phyloP scores from a whole-genome alignment of 1,140 invertebrate genomes.

The Acromyrmex echinatior region DNA sequence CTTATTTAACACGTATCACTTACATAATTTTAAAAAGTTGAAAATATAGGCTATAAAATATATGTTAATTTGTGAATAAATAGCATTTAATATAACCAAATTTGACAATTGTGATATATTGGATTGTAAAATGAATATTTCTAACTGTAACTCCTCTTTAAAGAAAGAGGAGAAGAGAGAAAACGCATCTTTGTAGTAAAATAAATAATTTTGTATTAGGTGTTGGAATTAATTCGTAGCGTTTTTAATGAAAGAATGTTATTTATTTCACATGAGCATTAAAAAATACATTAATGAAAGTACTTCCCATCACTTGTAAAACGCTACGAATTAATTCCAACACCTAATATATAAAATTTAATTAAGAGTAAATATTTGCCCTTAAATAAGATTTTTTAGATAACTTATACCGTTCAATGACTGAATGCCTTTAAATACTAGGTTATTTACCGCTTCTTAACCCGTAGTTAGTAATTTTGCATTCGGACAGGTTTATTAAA shows the following conservation, averaged over 20 bases:
- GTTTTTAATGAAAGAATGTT: too few relatives aligned
- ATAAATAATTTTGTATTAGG: background rate
- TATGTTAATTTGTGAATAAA: background rate
- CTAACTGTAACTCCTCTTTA: background rate
- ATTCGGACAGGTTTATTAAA: conserved; percentile 26
- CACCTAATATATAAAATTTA: too few relatives aligned
- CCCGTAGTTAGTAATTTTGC: background rate
- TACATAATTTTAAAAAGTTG: background rate
- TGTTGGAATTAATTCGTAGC: too few relatives aligned
- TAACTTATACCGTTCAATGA: background rate
- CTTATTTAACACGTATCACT: background rate
- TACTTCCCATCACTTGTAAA: too few relatives aligned
- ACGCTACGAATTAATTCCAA: too few relatives aligned
- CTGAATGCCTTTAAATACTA: conserved; percentile 4
- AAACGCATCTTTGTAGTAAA: background rate
- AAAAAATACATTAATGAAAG: too few relatives aligned
- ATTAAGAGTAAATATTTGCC: background rate
- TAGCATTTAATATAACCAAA: conserved; percentile 2
- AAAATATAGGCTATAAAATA: background rate
- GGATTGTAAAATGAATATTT: background rate
- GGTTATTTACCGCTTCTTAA: conserved; percentile 17
- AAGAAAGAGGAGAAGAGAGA: background rate
- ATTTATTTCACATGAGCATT: too few relatives aligned
- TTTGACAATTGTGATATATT: background rate
- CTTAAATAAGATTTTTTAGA: background rate